Percentiles rank a stretch among this genome's conserved stretches.
phyloP scores from a whole-genome alignment of 2,888 invertebrate species.

The Spisula subtruncata region DNA sequence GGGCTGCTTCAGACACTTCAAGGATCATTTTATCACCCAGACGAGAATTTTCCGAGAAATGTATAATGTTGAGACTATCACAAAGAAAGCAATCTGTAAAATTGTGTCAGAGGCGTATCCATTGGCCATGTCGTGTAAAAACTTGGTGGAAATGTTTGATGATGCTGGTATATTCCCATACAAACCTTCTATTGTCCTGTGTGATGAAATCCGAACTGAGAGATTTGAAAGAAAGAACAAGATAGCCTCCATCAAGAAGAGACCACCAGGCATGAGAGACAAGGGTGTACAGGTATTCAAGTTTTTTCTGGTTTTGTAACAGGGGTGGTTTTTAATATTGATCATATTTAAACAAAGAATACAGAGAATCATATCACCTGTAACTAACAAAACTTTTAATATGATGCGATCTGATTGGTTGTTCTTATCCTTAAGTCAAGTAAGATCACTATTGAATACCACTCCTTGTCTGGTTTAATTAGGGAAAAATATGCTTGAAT shows the following conservation, averaged over 20 bases:
- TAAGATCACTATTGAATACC: too few relatives aligned
- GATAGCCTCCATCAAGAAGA: conserved; percentile 51
- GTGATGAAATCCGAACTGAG: conserved; percentile 61
- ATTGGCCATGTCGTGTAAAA: conserved; percentile 62
- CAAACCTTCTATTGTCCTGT: conserved; percentile 67
- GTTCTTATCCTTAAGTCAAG: too few relatives aligned
- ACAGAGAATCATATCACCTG: too few relatives aligned
- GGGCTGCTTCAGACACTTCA: conserved; percentile 70
- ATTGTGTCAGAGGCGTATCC: conserved; percentile 69
- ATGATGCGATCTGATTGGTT: too few relatives aligned
- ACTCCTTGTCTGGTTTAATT: too few relatives aligned
- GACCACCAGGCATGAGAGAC: conserved; percentile 69
- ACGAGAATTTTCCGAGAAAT: conserved; percentile 66
- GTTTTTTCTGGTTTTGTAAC: neutral
- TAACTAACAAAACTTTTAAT: too few relatives aligned
- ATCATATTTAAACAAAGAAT: too few relatives aligned
- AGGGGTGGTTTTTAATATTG: too few relatives aligned
- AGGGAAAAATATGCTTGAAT: too few relatives aligned
- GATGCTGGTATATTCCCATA: conserved; percentile 66
- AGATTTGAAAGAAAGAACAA: conserved; percentile 58
- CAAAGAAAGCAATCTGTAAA: conserved; percentile 66
- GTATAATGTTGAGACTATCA: conserved; percentile 66
- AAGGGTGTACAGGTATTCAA: conserved; percentile 67
- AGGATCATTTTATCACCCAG: conserved; percentile 63
- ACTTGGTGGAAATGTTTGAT: conserved; percentile 70